These are phyloP conservation scores for Catocala nupta DNA, from an alignment of 2,888 invertebrate species.

Conservation along the genomic window DNA sequence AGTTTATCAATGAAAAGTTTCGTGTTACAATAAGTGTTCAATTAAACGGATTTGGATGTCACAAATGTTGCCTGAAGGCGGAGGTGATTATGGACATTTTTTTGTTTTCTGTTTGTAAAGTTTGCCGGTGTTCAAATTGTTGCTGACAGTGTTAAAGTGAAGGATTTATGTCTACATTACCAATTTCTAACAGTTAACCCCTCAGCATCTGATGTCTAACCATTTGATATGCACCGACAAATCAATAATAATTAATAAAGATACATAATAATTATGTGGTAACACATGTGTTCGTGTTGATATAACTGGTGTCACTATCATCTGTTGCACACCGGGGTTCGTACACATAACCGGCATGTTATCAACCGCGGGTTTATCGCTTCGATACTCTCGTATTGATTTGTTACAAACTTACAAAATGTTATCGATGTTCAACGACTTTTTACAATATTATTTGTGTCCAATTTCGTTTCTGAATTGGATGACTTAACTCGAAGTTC, in stretches of 20 bases:
- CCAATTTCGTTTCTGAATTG: too few relatives aligned
- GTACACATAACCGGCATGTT: conserved; percentile 16
- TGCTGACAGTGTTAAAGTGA: neutral
- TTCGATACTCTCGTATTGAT: conserved; percentile 18
- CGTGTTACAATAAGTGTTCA: conserved; percentile 55
- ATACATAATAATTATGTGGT: too few relatives aligned
- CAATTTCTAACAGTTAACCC: too few relatives aligned
- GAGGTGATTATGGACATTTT: conserved; percentile 72
- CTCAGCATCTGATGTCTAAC: too few relatives aligned
- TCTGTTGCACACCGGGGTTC: neutral
- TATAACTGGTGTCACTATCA: too few relatives aligned
- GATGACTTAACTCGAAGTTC: too few relatives aligned
- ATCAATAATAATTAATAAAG: too few relatives aligned
- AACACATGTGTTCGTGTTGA: too few relatives aligned
- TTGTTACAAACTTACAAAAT: conserved; percentile 19
- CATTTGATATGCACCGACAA: too few relatives aligned
- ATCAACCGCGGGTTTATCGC: conserved; percentile 27
- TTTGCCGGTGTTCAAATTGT: conserved; percentile 5
- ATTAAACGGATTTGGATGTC: conserved; percentile 77
- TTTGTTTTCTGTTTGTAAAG: conserved; percentile 10
- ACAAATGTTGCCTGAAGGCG: conserved; percentile 83
- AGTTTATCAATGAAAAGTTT: conserved; percentile 59
- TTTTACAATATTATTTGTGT: neutral
- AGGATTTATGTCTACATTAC: too few relatives aligned
- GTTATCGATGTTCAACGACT: neutral